Evolutionary conservation across 2,113 vertebrate genomes (phyloP).

Genomic region (Petroica traversi): DNA sequence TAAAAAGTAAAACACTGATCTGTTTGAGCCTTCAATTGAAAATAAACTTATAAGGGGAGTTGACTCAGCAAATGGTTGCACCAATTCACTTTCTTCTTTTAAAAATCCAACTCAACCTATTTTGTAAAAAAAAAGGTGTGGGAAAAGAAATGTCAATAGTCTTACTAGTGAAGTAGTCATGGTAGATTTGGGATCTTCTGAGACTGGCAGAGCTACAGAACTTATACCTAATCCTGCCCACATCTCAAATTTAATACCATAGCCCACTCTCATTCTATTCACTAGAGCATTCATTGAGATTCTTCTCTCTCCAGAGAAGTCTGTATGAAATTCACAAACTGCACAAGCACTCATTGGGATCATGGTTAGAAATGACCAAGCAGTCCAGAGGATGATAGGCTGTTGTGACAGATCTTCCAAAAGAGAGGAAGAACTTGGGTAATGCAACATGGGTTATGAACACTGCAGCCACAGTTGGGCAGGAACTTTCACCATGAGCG

Average conservation of each 20-base stretch:
- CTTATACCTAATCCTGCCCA: background rate
- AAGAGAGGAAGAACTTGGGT: background rate
- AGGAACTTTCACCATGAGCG: background rate
- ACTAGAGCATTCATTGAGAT: background rate
- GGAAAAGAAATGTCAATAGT: background rate
- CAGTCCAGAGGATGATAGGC: background rate
- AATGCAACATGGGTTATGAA: background rate
- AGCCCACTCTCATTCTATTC: background rate
- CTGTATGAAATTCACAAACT: background rate
- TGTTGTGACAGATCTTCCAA: background rate
- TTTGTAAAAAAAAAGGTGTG: background rate
- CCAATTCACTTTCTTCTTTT: background rate
- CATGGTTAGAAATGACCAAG: background rate
- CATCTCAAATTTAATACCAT: background rate
- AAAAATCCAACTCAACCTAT: background rate
- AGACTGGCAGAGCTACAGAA: background rate
- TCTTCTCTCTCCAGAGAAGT: background rate
- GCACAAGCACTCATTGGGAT: background rate
- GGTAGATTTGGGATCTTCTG: background rate
- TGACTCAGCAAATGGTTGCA: background rate
- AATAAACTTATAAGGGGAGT: background rate
- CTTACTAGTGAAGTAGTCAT: slow-evolving; percentile 10
- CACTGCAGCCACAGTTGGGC: fast-evolving
- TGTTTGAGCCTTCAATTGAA: background rate
- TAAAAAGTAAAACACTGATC: background rate